A percentile compares a stretch with the other conserved stretches of the same genome.
Conservation (phyloP, 2,113 vertebrate species). For the Phylloscopus whistleri region DNA sequence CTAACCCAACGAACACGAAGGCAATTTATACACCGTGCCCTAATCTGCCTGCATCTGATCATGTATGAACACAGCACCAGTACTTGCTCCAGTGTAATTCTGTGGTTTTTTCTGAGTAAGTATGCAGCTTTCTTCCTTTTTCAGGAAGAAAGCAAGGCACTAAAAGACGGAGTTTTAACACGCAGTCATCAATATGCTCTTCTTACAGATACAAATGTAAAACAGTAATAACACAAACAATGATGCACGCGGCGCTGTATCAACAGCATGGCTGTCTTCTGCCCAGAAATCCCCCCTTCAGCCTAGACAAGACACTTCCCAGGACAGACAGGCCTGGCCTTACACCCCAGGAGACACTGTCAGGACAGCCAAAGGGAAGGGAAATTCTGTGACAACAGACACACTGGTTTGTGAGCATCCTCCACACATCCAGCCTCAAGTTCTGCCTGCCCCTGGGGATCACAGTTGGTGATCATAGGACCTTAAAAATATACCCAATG, state of each 20-base stretch:
- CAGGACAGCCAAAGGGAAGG: not conserved
- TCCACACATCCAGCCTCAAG: not conserved
- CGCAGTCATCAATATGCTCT: slow-evolving; percentile 6
- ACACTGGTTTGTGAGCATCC: not conserved
- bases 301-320: not conserved
- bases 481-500: not conserved
- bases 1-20: slow-evolving; percentile 26
- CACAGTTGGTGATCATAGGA: not conserved
- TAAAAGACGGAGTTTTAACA: slow-evolving; percentile 51
- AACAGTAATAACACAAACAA: slow-evolving; percentile 38
- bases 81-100: not conserved
- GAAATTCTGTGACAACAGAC: not conserved
- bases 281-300: not conserved
- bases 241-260: not conserved
- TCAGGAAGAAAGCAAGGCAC: not conserved
- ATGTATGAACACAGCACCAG: slow-evolving; percentile 6
- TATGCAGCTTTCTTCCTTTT: slow-evolving; percentile 2
- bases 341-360: not conserved
- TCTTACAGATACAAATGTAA: slow-evolving; percentile 24
- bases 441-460: not conserved
- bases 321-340: not conserved
- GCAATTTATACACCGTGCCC: slow-evolving; percentile 42
- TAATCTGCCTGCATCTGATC: slow-evolving; percentile 36
- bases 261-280: not conserved
- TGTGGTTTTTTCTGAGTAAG: not conserved